phyloP scores from a whole-genome alignment of 2,888 invertebrate genomes.

The Drosophila yooni region DNA sequence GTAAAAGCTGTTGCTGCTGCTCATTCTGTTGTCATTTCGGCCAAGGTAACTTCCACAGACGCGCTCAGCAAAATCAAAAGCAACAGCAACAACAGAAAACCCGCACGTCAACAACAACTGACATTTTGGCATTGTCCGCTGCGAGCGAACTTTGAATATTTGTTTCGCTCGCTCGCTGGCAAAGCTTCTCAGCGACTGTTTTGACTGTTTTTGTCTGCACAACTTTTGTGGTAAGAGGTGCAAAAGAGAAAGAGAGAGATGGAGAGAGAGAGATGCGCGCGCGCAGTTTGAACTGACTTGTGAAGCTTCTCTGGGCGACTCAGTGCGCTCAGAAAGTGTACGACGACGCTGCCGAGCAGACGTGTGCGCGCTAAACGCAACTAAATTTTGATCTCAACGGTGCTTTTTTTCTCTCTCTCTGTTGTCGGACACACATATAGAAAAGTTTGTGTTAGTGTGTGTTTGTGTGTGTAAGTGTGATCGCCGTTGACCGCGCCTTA shows the following conservation, averaged over 20 bases:
- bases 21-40: constrained; percentile 63
- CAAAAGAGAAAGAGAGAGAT: constrained; percentile 6
- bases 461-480: constrained; percentile 51
- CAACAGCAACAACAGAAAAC: constrained; percentile 21
- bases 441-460: constrained; percentile 17
- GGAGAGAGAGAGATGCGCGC: neutral
- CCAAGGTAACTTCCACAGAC: constrained; percentile 63
- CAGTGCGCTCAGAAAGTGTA: constrained; percentile 72
- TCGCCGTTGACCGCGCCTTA: constrained; percentile 77
- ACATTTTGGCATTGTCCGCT: constrained; percentile 46
- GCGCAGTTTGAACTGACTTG: constrained; percentile 7
- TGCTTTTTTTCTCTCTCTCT: constrained; percentile 59
- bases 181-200: constrained; percentile 19
- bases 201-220: constrained; percentile 40
- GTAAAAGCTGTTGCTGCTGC: constrained; percentile 39
- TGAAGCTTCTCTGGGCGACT: constrained; percentile 61
- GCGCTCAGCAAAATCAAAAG: constrained; percentile 31
- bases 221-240: constrained; percentile 24
- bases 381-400: constrained; percentile 75
- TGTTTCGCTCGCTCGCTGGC: constrained; percentile 22
- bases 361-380: constrained; percentile 63
- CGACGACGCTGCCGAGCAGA: constrained; percentile 66
- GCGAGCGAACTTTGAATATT: constrained; percentile 52
- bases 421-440: constrained; percentile 41
- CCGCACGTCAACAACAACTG: constrained; percentile 37